Evolutionary conservation across 2,888 invertebrate genomes (phyloP).

Genomic region (Ophion costatus): DNA sequence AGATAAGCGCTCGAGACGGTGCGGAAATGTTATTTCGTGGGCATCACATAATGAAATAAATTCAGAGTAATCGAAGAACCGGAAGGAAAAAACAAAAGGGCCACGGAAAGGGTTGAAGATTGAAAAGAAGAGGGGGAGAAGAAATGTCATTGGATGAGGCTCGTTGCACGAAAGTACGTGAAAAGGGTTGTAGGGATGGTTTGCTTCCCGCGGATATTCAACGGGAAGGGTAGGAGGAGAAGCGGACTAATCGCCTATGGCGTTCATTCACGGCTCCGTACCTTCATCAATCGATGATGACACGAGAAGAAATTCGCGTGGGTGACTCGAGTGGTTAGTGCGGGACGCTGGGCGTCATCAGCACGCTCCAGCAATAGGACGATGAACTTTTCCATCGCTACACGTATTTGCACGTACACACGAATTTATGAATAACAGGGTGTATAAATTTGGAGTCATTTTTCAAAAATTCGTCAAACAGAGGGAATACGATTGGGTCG

Average conservation of each 20-base stretch:
- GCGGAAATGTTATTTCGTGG: background rate
- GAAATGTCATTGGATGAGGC: background rate
- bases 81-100: background rate
- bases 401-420: slow-evolving; percentile 57
- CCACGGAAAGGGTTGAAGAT: slow-evolving; percentile 1
- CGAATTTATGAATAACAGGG: background rate
- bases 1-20: background rate
- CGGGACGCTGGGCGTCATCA: slow-evolving; percentile 70
- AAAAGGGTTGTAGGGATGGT: slow-evolving; percentile 42
- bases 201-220: slow-evolving; percentile 48
- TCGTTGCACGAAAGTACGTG: background rate
- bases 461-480: slow-evolving; percentile 40
- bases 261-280: slow-evolving; percentile 54
- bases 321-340: slow-evolving; percentile 67
- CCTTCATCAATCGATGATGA: slow-evolving; percentile 68
- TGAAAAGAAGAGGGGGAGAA: background rate
- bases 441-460: slow-evolving; percentile 45
- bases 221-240: background rate
- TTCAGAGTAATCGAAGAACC: slow-evolving; percentile 19
- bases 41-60: background rate
- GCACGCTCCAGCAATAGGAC: slow-evolving; percentile 72
- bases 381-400: slow-evolving; percentile 75
- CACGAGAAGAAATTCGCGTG: slow-evolving; percentile 52
- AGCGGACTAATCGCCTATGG: slow-evolving; percentile 22
- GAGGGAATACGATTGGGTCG: no score